Conservation (phyloP, 30 jellyfish, hydroid and myxozoan species). For the Phacellophora camtschatica region DNA sequence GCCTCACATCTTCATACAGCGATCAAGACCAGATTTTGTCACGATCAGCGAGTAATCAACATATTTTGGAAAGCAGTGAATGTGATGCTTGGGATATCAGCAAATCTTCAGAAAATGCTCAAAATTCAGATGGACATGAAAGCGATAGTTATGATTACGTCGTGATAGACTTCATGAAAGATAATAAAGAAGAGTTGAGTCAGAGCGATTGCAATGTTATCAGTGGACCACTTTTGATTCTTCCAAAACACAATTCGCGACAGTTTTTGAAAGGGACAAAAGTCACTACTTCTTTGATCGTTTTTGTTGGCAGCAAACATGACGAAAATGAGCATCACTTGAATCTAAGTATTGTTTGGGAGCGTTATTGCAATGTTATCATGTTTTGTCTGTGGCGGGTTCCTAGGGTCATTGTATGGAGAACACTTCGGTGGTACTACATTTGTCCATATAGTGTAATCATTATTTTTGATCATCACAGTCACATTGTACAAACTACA, state of each 20-base stretch:
- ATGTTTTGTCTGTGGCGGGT: neutral
- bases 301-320: neutral
- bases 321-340: neutral
- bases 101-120: neutral
- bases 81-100: neutral
- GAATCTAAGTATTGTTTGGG: neutral
- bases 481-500: neutral
- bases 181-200: neutral
- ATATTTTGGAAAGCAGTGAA: neutral
- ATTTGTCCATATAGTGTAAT: constrained; percentile 30
- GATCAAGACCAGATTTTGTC: constrained; percentile 9
- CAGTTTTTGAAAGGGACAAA: neutral
- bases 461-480: neutral
- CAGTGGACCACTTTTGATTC: constrained; percentile 43
- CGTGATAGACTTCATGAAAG: constrained; percentile 19
- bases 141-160: constrained; percentile 18
- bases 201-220: neutral
- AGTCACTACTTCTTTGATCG: constrained; percentile 11
- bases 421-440: constrained; percentile 23
- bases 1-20: constrained; percentile 8
- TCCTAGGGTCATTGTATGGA: neutral
- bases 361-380: neutral
- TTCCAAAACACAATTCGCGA: constrained; percentile 10
- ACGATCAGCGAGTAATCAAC: neutral
- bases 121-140: neutral